A percentile compares a stretch with the other conserved stretches of the same genome.
Conservation (phyloP, 2,113 vertebrate species). For the Vulpes lagopus region DNA sequence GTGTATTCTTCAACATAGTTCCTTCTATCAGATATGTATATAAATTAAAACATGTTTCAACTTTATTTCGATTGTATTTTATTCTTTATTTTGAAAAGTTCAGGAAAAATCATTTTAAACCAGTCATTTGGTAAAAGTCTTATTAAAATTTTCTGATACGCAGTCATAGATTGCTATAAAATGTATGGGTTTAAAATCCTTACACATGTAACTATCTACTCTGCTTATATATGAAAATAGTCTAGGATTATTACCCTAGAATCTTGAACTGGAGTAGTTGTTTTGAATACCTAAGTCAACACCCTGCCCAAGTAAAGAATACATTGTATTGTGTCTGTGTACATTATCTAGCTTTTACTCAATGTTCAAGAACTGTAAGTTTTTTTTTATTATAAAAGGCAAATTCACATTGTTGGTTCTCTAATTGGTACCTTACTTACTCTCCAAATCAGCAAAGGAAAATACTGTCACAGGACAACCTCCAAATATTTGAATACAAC, state of each 20-base stretch:
- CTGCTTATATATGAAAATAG: background rate
- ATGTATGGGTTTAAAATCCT: background rate
- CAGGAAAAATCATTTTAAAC: background rate
- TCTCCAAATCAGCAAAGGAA: background rate
- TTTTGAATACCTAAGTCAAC: background rate
- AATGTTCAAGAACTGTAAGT: background rate
- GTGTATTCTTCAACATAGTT: background rate
- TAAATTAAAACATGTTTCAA: background rate
- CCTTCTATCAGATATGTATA: background rate
- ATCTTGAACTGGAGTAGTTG: background rate
- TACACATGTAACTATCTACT: background rate
- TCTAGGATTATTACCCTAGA: constrained; percentile 41
- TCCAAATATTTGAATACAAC: background rate
- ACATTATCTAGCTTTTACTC: background rate
- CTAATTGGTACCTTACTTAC: background rate
- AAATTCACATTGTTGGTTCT: background rate
- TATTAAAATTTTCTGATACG: background rate
- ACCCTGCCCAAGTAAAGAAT: background rate
- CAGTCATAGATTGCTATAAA: background rate
- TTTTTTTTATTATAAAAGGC: background rate
- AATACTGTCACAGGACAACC: background rate
- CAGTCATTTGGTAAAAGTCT: background rate
- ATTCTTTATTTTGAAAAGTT: constrained; percentile 16
- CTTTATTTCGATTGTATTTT: background rate
- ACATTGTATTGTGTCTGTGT: background rate